phyloP scores from a whole-genome alignment of 1,140 invertebrate species.

The Hesperophylax magnus region DNA sequence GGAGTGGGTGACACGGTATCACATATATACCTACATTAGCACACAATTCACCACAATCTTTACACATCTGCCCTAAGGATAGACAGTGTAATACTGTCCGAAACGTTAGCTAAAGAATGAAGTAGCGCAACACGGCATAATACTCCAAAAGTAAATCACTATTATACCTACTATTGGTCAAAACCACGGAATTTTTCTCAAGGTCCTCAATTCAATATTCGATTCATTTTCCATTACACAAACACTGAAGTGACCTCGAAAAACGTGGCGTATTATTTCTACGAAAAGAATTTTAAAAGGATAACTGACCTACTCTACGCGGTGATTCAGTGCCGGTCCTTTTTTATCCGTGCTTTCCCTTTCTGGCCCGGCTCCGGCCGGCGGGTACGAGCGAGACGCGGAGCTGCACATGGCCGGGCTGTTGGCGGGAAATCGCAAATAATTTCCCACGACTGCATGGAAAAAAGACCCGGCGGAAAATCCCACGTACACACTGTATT shows the following conservation, averaged over 20 bases:
- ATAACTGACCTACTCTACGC: constrained; percentile 54
- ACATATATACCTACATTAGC: too few relatives aligned
- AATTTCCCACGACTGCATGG: constrained; percentile 48
- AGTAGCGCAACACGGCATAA: too few relatives aligned
- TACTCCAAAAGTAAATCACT: too few relatives aligned
- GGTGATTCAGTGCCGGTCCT: constrained; percentile 47
- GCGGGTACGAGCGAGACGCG: constrained; percentile 42
- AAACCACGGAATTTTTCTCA: too few relatives aligned
- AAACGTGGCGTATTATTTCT: constrained; percentile 19
- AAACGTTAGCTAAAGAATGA: too few relatives aligned
- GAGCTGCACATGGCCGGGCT: constrained; percentile 26
- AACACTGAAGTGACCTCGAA: neutral
- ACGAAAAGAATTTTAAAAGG: constrained; percentile 47
- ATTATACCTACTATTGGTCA: too few relatives aligned
- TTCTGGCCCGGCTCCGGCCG: neutral
- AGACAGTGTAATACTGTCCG: too few relatives aligned
- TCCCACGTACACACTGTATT: constrained; percentile 35
- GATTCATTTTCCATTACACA: too few relatives aligned
- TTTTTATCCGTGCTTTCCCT: constrained; percentile 51
- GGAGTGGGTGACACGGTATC: too few relatives aligned
- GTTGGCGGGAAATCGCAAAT: constrained; percentile 53
- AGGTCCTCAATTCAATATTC: too few relatives aligned
- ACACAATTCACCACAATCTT: too few relatives aligned
- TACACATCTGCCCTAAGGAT: too few relatives aligned
- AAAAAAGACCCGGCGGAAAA: constrained; percentile 34